These are phyloP conservation scores for Oeneis ivallda DNA, from an alignment of 2,888 invertebrate species.

Conservation along the genomic window DNA sequence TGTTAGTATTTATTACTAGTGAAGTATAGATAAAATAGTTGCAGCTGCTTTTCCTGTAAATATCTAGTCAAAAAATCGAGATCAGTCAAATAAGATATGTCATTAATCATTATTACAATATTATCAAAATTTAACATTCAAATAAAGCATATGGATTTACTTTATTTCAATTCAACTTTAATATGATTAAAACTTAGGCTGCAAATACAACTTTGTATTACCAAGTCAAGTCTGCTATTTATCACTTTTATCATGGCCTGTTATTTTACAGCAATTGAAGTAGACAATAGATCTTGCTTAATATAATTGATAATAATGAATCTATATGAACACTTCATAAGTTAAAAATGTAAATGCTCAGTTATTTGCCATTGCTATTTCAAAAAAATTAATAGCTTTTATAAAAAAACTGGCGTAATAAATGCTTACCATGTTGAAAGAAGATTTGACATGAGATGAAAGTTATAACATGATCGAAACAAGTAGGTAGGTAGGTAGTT, in stretches of 20 bases:
- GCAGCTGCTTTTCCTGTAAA: conserved; percentile 12
- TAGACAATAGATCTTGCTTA: background rate
- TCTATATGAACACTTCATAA: background rate
- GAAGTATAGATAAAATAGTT: conserved; percentile 11
- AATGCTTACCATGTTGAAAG: no score
- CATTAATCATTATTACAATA: background rate
- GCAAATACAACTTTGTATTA: no score
- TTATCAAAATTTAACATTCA: conserved; percentile 9
- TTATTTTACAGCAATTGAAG: no score
- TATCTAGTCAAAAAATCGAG: conserved; percentile 31
- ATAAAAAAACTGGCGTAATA: no score
- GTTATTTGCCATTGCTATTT: background rate
- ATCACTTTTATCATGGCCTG: no score
- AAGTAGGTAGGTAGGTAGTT: no score
- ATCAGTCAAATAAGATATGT: conserved; percentile 33
- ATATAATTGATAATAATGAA: background rate
- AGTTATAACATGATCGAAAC: no score
- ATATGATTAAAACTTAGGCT: no score
- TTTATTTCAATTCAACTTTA: no score
- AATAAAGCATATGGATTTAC: background rate
- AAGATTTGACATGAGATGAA: no score
- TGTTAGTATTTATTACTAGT: background rate
- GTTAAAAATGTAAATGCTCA: background rate
- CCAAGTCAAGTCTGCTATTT: no score
- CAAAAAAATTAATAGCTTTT: no score